Conservation (phyloP, 1,140 invertebrate genomes). For the Cyphomyrmex costatus region DNA sequence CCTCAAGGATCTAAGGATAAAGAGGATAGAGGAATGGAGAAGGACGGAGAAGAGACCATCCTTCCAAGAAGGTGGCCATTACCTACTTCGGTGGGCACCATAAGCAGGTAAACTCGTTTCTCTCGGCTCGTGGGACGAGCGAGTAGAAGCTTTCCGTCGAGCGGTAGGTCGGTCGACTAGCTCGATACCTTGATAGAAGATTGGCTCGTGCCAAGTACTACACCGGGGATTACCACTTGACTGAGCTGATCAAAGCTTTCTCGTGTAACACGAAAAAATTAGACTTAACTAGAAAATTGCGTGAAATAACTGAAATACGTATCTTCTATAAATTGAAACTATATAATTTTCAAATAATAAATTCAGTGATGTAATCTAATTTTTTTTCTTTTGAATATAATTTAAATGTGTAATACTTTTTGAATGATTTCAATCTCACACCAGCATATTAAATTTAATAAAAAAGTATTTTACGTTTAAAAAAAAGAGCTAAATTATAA, state of each 20-base stretch:
- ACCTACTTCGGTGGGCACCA: conserved; percentile 47
- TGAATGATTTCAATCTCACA: neutral
- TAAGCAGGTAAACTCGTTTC: conserved; percentile 54
- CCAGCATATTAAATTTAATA: neutral
- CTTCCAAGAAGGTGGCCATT: conserved; percentile 43
- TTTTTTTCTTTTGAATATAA: no score
- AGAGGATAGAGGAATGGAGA: neutral
- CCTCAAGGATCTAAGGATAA: neutral
- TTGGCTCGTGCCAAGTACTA: conserved; percentile 48
- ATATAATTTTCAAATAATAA: neutral
- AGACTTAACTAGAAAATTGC: conserved; percentile 7
- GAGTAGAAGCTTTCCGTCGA: conserved; percentile 15
- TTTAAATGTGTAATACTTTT: neutral
- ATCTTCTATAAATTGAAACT: neutral
- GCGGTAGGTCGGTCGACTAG: neutral
- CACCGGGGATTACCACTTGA: conserved; percentile 8
- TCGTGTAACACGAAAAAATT: neutral
- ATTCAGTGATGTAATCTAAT: neutral
- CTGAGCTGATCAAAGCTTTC: conserved; percentile 26
- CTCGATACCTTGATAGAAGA: conserved; percentile 28
- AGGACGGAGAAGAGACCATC: neutral
- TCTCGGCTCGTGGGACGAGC: conserved; percentile 29
- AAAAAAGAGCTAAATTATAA: neutral
- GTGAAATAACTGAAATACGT: conserved; percentile 1
- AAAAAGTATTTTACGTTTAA: neutral